These are phyloP conservation scores for Aurelia aurita DNA, from an alignment of 30 jellyfish, hydroid and myxozoan species.

Conservation along the genomic window DNA sequence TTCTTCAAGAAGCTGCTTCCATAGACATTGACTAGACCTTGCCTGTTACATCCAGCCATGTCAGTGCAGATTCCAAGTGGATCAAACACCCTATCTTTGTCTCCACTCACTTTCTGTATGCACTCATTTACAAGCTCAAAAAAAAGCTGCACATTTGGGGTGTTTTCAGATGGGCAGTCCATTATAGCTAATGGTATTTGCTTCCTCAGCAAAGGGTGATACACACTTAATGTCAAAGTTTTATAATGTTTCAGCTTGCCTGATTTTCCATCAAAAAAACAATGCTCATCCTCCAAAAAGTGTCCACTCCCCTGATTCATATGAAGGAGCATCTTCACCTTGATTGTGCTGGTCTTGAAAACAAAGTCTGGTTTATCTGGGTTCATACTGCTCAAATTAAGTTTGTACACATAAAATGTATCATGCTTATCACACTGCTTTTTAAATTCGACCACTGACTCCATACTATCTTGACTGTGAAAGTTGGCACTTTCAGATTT, in stretches of 20 bases:
- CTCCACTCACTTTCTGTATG: too few species aligned
- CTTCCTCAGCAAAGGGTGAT: background rate
- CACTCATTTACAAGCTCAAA: constrained; percentile 3
- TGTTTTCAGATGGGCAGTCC: constrained; percentile 15
- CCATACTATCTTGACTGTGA: constrained; percentile 9
- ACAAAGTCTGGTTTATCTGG: constrained; percentile 14
- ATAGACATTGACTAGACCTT: too few species aligned
- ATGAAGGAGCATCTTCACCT: background rate
- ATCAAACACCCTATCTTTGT: too few species aligned
- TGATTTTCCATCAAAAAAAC: constrained; percentile 7
- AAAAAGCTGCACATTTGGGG: constrained; percentile 12
- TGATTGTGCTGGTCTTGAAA: constrained; percentile 6
- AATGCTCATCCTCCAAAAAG: constrained; percentile 16
- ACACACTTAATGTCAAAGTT: constrained; percentile 12
- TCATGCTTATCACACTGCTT: constrained; percentile 5
- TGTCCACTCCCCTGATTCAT: constrained; percentile 16
- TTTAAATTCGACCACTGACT: constrained; percentile 1
- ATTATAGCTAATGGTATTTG: constrained; percentile 1
- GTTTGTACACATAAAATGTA: constrained; percentile 3
- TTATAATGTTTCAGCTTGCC: constrained; percentile 6
- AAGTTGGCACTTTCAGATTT: constrained; percentile 1
- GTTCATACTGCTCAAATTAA: background rate
- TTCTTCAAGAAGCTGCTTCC: too few species aligned
- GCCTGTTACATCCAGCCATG: too few species aligned
- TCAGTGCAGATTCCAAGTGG: too few species aligned